Conservation (phyloP, 2,113 vertebrate genomes). For the Plestiodon gilberti region DNA sequence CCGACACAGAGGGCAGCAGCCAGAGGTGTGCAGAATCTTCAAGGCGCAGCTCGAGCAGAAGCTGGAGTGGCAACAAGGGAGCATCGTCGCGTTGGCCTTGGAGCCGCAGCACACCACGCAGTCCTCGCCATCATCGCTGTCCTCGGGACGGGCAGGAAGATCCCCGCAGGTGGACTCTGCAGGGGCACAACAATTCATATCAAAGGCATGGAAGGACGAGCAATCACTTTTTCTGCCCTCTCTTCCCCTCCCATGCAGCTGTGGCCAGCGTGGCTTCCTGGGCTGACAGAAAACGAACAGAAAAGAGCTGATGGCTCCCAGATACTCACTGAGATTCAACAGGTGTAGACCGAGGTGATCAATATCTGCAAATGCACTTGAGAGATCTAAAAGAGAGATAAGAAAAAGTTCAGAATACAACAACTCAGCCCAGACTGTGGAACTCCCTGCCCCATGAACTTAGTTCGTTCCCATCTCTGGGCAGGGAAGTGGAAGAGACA, state of each 20-base stretch:
- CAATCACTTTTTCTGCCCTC: neutral
- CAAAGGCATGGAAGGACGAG: neutral
- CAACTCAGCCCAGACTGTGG: too few species aligned
- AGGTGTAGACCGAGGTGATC: neutral
- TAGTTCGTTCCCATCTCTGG: too few species aligned
- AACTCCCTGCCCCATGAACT: too few species aligned
- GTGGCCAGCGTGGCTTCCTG: neutral
- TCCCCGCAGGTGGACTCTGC: neutral
- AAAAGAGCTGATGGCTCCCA: neutral
- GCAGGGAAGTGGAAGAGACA: neutral
- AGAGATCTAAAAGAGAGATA: neutral
- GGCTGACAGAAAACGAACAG: neutral
- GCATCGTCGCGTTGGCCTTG: conserved; percentile 13
- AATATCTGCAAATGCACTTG: too few species aligned
- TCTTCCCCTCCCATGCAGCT: too few species aligned
- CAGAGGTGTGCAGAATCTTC: conserved; percentile 33
- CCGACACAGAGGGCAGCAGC: conserved; percentile 57
- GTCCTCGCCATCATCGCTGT: neutral
- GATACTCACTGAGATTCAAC: neutral
- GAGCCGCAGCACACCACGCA: conserved; percentile 49
- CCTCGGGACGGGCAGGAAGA: neutral
- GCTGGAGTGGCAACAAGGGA: conserved; percentile 52
- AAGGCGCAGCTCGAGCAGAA: conserved; percentile 59
- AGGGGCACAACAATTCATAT: too few species aligned
- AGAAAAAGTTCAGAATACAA: neutral